Percentiles rank a stretch among this genome's conserved stretches.
These are phyloP conservation scores for Poeciliopsis turneri DNA, from an alignment of 2,797 vertebrate genomes.

Conservation along the genomic window DNA sequence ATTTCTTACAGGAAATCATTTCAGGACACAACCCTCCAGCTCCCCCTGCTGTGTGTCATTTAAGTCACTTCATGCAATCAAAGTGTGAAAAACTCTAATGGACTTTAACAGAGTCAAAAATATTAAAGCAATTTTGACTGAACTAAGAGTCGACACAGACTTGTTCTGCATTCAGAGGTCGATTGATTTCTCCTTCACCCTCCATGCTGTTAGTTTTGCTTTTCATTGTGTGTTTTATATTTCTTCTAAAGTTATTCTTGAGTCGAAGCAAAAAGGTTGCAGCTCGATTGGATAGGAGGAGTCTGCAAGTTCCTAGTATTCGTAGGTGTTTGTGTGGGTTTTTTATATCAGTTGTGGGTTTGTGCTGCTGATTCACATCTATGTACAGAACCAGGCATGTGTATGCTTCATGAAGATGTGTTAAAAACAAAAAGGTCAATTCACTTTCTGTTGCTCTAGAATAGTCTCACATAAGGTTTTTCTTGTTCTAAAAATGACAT, in stretches of 20 bases:
- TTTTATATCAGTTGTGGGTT: background rate
- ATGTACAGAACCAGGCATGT: background rate
- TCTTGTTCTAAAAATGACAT: background rate
- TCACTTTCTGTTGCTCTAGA: background rate
- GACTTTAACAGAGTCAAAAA: background rate
- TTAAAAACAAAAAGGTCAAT: too few species aligned
- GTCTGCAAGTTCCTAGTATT: background rate
- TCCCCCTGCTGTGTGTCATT: slow-evolving; percentile 24
- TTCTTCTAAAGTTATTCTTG: background rate
- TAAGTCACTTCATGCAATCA: background rate
- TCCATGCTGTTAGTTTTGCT: background rate
- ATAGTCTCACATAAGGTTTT: background rate
- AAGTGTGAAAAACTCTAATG: background rate
- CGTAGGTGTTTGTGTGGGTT: background rate
- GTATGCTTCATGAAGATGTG: background rate
- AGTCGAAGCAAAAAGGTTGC: background rate
- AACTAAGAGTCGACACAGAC: background rate
- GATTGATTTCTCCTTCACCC: background rate
- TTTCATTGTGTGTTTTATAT: background rate
- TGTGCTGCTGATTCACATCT: background rate
- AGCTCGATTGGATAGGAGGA: background rate
- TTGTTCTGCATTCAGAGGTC: background rate
- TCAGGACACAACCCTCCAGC: slow-evolving; percentile 6
- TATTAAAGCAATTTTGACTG: background rate
- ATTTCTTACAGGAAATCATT: slow-evolving; percentile 5